A percentile compares a stretch with the other conserved stretches of the same genome.
Evolutionary conservation across 2,888 invertebrate genomes (phyloP).

Genomic region (Ctenicera cuprea): DNA sequence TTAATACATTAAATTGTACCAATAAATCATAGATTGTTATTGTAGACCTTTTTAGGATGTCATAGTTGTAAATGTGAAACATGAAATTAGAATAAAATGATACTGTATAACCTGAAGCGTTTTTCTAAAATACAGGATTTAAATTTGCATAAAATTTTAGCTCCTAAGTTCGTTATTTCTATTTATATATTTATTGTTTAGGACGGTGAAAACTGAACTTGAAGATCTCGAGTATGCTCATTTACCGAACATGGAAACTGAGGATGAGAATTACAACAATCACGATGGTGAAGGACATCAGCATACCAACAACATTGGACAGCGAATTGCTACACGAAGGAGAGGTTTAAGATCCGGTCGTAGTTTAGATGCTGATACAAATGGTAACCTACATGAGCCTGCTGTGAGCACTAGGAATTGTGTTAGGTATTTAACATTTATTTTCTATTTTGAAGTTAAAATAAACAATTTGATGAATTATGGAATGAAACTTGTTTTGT

Average conservation of each 20-base stretch:
- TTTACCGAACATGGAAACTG: constrained; percentile 64
- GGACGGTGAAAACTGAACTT: constrained; percentile 50
- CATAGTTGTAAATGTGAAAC: no score
- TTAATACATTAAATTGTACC: no score
- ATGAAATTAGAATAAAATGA: not conserved
- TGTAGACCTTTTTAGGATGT: no score
- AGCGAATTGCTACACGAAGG: constrained; percentile 50
- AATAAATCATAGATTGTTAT: no score
- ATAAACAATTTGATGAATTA: not conserved
- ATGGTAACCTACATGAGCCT: constrained; percentile 45
- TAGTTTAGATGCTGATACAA: constrained; percentile 57
- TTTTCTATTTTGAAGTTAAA: not conserved
- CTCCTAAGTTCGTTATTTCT: not conserved
- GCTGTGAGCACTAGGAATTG: constrained; percentile 11
- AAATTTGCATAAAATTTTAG: not conserved
- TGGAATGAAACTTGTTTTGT: not conserved
- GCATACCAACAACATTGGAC: constrained; percentile 42
- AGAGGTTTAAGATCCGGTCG: constrained; percentile 59
- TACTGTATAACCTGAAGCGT: no score
- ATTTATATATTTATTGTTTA: not conserved
- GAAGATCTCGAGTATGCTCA: constrained; percentile 72
- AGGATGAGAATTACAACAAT: constrained; percentile 55
- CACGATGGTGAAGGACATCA: constrained; percentile 52
- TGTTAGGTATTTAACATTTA: constrained; percentile 22
- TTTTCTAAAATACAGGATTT: not conserved